phyloP scores from a whole-genome alignment of 2,113 vertebrate species.

The Oncorhynchus gorbuscha region DNA sequence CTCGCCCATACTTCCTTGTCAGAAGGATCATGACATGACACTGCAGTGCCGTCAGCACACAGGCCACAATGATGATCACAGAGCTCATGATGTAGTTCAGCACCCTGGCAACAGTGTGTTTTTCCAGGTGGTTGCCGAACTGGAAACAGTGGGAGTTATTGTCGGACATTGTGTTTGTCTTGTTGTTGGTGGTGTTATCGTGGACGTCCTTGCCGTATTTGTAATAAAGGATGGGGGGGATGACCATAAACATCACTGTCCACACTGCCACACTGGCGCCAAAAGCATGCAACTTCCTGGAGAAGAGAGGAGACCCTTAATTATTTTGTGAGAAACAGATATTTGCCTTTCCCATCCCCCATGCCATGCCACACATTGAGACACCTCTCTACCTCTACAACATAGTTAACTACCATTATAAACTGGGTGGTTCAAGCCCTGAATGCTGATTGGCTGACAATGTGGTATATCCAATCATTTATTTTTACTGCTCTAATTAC shows the following conservation, averaged over 20 bases:
- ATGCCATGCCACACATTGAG: too few relatives aligned
- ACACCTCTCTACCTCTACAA: too few relatives aligned
- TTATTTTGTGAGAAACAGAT: too few relatives aligned
- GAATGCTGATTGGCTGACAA: too few relatives aligned
- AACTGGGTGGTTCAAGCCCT: too few relatives aligned
- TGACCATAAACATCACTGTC: slow-evolving; percentile 66
- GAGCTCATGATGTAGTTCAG: slow-evolving; percentile 77
- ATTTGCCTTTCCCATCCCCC: too few relatives aligned
- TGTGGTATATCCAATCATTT: too few relatives aligned
- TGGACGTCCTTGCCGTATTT: slow-evolving; percentile 65
- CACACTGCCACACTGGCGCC: slow-evolving; percentile 73
- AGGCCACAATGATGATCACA: slow-evolving; percentile 54
- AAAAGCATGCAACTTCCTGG: slow-evolving; percentile 73
- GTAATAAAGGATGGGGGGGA: slow-evolving; percentile 53
- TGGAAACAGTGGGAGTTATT: slow-evolving; percentile 69
- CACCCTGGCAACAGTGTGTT: accelerated
- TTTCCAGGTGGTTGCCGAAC: slow-evolving; percentile 65
- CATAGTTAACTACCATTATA: too few relatives aligned
- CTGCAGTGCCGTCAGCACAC: slow-evolving; percentile 73
- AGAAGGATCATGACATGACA: slow-evolving; percentile 69
- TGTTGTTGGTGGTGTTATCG: accelerated
- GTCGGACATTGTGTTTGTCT: accelerated
- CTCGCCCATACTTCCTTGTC: slow-evolving; percentile 54
- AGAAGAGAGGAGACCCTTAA: too few relatives aligned
- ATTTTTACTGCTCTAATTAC: too few relatives aligned